Evolutionary conservation across 2,888 invertebrate species (phyloP), one percentile per base, ranked within the genome.

Genomic region (Blastobasis adustella): DNA sequence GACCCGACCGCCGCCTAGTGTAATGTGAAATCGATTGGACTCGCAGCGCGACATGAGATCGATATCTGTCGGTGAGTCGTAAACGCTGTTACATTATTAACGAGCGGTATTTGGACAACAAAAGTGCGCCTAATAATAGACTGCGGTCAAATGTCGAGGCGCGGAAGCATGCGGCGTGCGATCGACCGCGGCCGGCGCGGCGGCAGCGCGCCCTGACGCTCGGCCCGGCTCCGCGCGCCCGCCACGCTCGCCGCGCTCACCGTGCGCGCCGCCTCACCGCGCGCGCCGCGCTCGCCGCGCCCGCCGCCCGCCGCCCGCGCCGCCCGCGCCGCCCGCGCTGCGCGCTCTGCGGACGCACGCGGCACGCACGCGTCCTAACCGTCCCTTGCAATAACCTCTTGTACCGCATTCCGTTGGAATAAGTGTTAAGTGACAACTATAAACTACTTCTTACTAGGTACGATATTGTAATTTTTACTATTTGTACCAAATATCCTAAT

Each of bases 11-110:
- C 54, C 50, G 50, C 57, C 60, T 54, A 54, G 68, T 74, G 67
- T 70, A 62, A 73, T 74, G 76, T 76, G 75, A 73, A 69, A 76
- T 73, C 77, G 71, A 76, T 73, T 69, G 75, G 73, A 76, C 73
- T 71, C 23, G 71, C 71, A 51, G 54, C 62, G 54, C 63, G 61
- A 58, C 60, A 60, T 63, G 69, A 67, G 72, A 77, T 79, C 77
- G 74, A 80, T 79, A 76, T 72, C 68, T 67, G 66, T 67, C 69
- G 76, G 78, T 78, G 61, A 77, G 76, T 73, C 52, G 61, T 55
- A 66, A 60, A 67, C 67, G 63, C 63, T 69, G 61, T 66, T 73
- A 68, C 54, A 76, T 76, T 69, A 78, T 78, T 79, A 72, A 79
- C 70, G 62, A 67, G 57, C 59, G 62, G 66, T 71, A 71, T 76